Conservation (phyloP, 2,797 vertebrate genomes). For the Eulemur mongoz region DNA sequence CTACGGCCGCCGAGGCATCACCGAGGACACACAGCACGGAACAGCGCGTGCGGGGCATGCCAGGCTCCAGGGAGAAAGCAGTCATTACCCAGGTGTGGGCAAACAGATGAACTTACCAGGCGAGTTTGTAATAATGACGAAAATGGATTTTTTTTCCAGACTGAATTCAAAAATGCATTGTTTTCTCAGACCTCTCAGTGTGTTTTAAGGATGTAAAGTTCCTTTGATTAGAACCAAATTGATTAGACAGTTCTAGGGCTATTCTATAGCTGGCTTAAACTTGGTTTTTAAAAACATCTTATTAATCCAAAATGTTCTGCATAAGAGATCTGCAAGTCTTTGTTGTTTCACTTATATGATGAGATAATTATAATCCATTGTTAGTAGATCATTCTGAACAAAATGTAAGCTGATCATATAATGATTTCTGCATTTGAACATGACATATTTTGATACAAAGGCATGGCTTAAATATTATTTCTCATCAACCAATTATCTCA, state of each 20-base stretch:
- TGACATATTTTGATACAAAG: not conserved
- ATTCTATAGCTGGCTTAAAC: not conserved
- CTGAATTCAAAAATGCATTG: not conserved
- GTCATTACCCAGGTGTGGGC: not conserved
- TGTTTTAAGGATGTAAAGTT: not conserved
- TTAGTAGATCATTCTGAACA: not conserved
- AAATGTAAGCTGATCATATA: not conserved
- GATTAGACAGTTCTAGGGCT: not conserved
- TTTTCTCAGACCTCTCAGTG: not conserved
- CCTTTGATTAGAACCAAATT: not conserved
- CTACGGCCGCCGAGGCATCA: conserved; percentile 44
- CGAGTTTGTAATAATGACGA: not conserved
- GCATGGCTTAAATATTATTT: not conserved
- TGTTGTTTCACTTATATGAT: not conserved
- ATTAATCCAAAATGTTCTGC: not conserved
- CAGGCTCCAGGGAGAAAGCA: not conserved
- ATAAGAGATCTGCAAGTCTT: not conserved
- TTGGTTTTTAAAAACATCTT: not conserved
- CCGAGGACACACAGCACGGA: conserved; percentile 50
- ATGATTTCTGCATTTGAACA: not conserved
- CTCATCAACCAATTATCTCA: not conserved
- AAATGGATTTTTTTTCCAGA: not conserved
- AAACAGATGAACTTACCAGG: not conserved
- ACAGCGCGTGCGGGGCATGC: conserved; percentile 21
- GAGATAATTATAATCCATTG: not conserved